Base-by-base conservation (phyloP, 2,797 vertebrate genomes). In the Caiman crocodilus region DNA sequence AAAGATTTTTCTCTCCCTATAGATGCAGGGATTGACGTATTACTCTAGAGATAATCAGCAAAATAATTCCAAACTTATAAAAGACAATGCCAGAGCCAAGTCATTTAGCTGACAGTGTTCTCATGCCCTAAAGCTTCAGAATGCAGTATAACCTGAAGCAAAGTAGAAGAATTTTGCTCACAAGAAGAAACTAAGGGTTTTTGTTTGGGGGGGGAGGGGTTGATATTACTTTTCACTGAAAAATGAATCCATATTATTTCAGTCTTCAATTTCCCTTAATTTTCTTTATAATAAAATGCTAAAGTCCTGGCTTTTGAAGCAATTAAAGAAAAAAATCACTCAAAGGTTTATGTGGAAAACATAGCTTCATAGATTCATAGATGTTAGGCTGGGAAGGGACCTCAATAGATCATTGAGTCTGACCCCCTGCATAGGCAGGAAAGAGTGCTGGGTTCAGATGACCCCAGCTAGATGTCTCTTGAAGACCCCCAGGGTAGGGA, bases 81-180 rank as follows among this genome's bases (percentile, higher is more conserved):
- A 63, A 92, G 83, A 30, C 90, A 79, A 17, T 6, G 60, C 73
- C 42, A 57, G 64, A 57, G 30, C 6, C 12, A 25, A 69, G 6
- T 69, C 50, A 93, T 69, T 94, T 56, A 83, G n/a, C 32, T 86
- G 86, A 58, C 55, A 90, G 5, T 50, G 78, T 90, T 7, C 23
- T 21, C 74, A 32, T 58, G 74, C 87, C 59, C 79, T 35, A 30
- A 14, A 79, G 17, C 63, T 15, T n/a, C 35, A 32, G 60, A 50
- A 69, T 60, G 11, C 50, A 87, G 56, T 42, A 78, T 16, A 89
- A 82, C 58, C 82, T 84, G 79, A 76, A 90, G 64, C 35, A 91
- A 42, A 87, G 88, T 14, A 77, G 35, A 18, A 90, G 75, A 1
- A 12, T 71, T 75, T 64, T 90, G 74, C 69, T 63, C 21, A 85